phyloP scores from a whole-genome alignment of 2,888 invertebrate species.

The Graphium colonna region DNA sequence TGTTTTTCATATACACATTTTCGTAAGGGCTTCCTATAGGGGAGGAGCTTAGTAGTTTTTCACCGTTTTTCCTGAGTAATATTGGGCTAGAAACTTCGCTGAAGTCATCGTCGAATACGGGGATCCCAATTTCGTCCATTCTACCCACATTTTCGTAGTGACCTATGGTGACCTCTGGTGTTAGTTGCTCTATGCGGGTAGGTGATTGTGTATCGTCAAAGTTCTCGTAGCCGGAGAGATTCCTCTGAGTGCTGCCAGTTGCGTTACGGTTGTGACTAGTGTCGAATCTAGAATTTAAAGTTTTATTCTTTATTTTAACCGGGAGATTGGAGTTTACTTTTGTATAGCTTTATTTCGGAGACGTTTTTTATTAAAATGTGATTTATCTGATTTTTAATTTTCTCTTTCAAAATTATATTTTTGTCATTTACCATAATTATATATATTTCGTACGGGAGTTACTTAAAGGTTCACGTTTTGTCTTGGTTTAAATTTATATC shows the following conservation, averaged over 20 bases:
- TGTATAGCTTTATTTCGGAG: too few species aligned
- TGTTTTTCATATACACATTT: constrained; percentile 76
- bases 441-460: too few species aligned
- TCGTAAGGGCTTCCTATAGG: constrained; percentile 80
- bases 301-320: too few species aligned
- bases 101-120: constrained; percentile 56
- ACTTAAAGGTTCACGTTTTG: too few species aligned
- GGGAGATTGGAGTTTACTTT: too few species aligned
- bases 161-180: constrained; percentile 53
- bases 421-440: too few species aligned
- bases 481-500: too few species aligned
- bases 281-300: constrained; percentile 70
- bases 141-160: constrained; percentile 61
- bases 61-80: constrained; percentile 63
- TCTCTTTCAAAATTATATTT: too few species aligned
- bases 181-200: constrained; percentile 51
- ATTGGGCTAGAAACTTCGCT: constrained; percentile 67
- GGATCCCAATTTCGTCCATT: constrained; percentile 73
- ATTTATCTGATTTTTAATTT: too few species aligned
- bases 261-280: constrained; percentile 63
- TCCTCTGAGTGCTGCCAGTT: constrained; percentile 56
- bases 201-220: constrained; percentile 54
- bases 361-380: too few species aligned
- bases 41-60: constrained; percentile 35
- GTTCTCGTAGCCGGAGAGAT: constrained; percentile 78